Conservation (phyloP, 2,113 vertebrate species). For the Albula goreensis region DNA sequence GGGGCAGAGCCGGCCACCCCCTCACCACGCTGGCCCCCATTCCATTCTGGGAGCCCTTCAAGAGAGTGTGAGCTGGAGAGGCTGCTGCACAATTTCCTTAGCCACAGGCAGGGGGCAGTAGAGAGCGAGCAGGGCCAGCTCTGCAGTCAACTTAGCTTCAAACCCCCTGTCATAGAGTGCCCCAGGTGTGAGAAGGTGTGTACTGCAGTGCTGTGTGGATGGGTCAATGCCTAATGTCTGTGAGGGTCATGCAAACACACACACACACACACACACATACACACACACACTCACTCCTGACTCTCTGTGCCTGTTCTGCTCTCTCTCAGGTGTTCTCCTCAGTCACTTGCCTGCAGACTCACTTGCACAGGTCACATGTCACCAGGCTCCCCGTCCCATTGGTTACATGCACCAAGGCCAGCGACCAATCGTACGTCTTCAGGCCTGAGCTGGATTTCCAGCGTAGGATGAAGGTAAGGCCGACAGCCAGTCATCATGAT, state of each 20-base stretch:
- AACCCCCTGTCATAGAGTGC: neutral
- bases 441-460: slow-evolving; percentile 88
- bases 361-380: slow-evolving; percentile 89
- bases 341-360: slow-evolving; percentile 89
- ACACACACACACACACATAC: no score
- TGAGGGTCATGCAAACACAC: no score
- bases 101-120: neutral
- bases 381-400: slow-evolving; percentile 91
- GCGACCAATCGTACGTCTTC: slow-evolving; percentile 93
- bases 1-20: neutral
- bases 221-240: neutral
- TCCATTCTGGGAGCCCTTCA: neutral
- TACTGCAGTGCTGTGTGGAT: neutral
- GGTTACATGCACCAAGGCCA: slow-evolving; percentile 91
- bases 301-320: neutral
- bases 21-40: neutral
- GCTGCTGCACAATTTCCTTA: slow-evolving; percentile 3
- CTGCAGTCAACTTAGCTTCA: neutral
- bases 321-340: slow-evolving; percentile 86
- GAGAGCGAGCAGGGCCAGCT: neutral
- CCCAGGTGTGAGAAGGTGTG: slow-evolving; percentile 6
- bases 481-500: neutral
- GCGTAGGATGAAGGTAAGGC: slow-evolving; percentile 73
- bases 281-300: no score
- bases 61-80: slow-evolving; percentile 8